Conservation (phyloP, 1,140 invertebrate genomes). For the Myzus persicae region DNA sequence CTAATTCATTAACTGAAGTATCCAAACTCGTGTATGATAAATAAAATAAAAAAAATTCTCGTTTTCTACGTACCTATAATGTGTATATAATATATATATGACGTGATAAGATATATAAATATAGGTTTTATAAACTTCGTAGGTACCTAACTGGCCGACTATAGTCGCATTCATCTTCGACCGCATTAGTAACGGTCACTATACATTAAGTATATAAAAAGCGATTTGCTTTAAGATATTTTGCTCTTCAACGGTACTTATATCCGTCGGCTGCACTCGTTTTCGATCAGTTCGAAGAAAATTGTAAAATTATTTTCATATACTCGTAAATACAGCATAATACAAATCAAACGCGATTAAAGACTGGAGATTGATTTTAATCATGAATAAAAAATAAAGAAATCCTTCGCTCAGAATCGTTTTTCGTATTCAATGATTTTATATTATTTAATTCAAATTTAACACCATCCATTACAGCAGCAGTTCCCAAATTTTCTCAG, state of each 20-base stretch:
- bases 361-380: too few species aligned
- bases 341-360: too few species aligned
- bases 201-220: neutral
- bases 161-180: neutral
- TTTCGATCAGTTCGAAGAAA: neutral
- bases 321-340: too few species aligned
- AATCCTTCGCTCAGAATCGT: too few species aligned
- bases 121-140: neutral
- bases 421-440: too few species aligned
- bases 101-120: neutral
- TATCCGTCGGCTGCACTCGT: neutral
- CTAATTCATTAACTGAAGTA: neutral
- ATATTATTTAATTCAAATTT: too few species aligned
- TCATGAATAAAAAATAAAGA: too few species aligned
- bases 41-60: neutral
- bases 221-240: neutral
- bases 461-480: too few species aligned
- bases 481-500: too few species aligned
- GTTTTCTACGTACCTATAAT: neutral
- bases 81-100: conserved; percentile 4
- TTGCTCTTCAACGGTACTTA: neutral
- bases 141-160: too few species aligned
- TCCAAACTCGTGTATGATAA: neutral
- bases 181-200: neutral
- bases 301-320: neutral